These are phyloP conservation scores for Hycleus cichorii DNA, from an alignment of 1,140 invertebrate genomes.

Conservation along the genomic window DNA sequence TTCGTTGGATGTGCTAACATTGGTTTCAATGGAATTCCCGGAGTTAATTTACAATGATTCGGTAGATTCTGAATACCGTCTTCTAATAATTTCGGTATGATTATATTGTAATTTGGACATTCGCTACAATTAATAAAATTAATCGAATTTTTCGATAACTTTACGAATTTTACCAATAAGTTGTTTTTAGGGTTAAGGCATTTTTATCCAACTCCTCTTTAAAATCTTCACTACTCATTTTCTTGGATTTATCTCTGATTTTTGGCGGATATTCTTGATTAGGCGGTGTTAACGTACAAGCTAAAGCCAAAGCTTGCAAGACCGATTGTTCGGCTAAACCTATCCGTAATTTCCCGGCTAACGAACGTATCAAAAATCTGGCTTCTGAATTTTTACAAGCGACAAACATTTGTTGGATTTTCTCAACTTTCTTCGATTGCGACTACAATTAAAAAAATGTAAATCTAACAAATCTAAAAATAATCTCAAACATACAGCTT, in stretches of 20 bases:
- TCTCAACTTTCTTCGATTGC: constrained; percentile 78
- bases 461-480: not conserved
- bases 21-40: constrained; percentile 92
- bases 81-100: constrained; percentile 74
- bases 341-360: constrained; percentile 92
- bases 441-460: constrained; percentile 22
- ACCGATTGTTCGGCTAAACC: constrained; percentile 96
- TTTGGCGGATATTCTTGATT: constrained; percentile 58
- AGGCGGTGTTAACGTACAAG: constrained; percentile 65
- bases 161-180: constrained; percentile 68
- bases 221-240: constrained; percentile 58
- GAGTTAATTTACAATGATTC: constrained; percentile 78
- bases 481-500: constrained; percentile 42
- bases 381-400: constrained; percentile 88
- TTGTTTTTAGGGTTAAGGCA: constrained; percentile 79
- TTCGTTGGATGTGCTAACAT: constrained; percentile 99
- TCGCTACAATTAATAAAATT: constrained; percentile 55
- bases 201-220: constrained; percentile 76
- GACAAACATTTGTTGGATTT: constrained; percentile 87
- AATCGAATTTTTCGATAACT: not conserved
- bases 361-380: constrained; percentile 82
- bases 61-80: constrained; percentile 75
- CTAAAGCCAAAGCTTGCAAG: constrained; percentile 83
- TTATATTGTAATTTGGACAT: constrained; percentile 90
- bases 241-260: constrained; percentile 54